Conservation (phyloP, 2,888 invertebrate species). For the Brachylomia viminalis region DNA sequence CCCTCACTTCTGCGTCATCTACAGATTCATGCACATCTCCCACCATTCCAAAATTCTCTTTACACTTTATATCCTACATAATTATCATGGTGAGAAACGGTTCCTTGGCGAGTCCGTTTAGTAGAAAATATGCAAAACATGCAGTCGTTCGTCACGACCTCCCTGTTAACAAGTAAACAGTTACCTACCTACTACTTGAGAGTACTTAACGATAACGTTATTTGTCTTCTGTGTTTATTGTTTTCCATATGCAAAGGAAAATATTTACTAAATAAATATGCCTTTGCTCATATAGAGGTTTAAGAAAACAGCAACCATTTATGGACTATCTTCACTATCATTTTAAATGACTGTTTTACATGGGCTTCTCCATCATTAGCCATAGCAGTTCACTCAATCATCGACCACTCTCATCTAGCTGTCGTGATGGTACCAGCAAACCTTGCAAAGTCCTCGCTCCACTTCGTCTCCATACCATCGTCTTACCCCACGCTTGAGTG, state of each 20-base stretch:
- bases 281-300: not conserved
- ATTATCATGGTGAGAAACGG: constrained; percentile 3
- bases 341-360: not conserved
- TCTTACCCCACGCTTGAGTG: too few relatives aligned
- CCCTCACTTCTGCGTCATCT: not conserved
- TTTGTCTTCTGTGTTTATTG: constrained; percentile 36
- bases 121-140: constrained; percentile 40
- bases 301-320: not conserved
- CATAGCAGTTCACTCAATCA: too few relatives aligned
- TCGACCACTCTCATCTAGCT: too few relatives aligned
- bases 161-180: constrained; percentile 48
- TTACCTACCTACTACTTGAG: constrained; percentile 29
- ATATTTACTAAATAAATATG: constrained; percentile 14
- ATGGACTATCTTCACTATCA: not conserved
- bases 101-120: constrained; percentile 20
- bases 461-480: too few relatives aligned
- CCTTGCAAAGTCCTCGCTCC: too few relatives aligned
- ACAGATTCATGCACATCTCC: not conserved
- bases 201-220: constrained; percentile 28
- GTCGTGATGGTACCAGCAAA: too few relatives aligned
- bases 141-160: constrained; percentile 47
- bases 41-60: not conserved
- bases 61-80: not conserved
- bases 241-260: constrained; percentile 24
- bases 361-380: too few relatives aligned